Evolutionary conservation across 2,113 vertebrate genomes (phyloP).

Genomic region (Nothoprocta perdicaria): DNA sequence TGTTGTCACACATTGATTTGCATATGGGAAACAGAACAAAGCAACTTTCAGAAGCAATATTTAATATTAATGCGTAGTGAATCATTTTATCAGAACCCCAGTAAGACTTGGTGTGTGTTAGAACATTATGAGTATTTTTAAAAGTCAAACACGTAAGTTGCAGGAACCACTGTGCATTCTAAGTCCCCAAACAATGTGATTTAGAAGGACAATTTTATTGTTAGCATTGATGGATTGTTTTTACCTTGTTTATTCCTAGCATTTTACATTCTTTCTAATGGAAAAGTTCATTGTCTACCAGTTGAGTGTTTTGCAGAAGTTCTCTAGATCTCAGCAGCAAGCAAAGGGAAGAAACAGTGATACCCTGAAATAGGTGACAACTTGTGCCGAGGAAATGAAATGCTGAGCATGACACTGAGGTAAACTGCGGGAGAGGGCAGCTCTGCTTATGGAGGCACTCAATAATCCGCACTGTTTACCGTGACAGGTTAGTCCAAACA

Average conservation of each 20-base stretch:
- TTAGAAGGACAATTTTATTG: background rate
- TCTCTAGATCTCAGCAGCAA: background rate
- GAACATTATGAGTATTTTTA: background rate
- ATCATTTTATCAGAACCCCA: background rate
- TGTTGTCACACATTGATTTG: background rate
- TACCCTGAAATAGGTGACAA: background rate
- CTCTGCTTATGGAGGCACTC: fast-evolving
- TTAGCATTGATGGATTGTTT: background rate
- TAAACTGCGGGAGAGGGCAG: background rate
- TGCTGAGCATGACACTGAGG: background rate
- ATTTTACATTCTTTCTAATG: background rate
- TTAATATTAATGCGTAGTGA: background rate
- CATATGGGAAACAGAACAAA: background rate
- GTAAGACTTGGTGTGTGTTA: too few relatives aligned
- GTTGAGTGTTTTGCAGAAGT: background rate
- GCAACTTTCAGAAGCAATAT: fast-evolving
- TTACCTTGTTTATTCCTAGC: background rate
- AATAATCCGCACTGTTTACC: background rate
- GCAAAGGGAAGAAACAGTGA: background rate
- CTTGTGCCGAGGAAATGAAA: background rate
- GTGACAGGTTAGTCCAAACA: background rate
- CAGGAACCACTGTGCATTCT: background rate
- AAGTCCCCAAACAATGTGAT: background rate
- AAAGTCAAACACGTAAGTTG: background rate
- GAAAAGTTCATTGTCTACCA: background rate